Evolutionary conservation across 2,888 invertebrate genomes (phyloP).

Genomic region (Odontocolon sp.): DNA sequence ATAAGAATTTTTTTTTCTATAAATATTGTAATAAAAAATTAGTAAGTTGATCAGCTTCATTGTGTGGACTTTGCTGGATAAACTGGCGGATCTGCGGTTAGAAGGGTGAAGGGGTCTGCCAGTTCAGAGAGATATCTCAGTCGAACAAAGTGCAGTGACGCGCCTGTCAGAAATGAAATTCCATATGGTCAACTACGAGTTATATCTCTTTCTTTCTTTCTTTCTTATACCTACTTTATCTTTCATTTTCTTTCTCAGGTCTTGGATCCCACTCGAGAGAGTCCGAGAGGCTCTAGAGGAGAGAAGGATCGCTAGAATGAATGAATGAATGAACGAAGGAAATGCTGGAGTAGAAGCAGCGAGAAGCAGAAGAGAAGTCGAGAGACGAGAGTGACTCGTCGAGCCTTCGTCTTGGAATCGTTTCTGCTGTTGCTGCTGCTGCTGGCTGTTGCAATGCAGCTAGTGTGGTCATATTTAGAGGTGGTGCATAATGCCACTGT

Average conservation of each 20-base stretch:
- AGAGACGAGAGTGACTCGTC: slow-evolving; percentile 65
- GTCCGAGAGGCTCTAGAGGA: slow-evolving; percentile 60
- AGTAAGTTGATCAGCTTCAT: no score
- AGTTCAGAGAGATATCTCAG: slow-evolving; percentile 42
- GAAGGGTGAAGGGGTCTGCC: slow-evolving; percentile 26
- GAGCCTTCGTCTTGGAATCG: slow-evolving; percentile 40
- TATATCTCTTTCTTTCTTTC: slow-evolving; percentile 16
- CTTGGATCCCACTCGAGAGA: slow-evolving; percentile 70
- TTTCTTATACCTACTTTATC: neutral
- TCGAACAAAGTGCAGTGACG: slow-evolving; percentile 61
- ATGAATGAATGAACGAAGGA: slow-evolving; percentile 68
- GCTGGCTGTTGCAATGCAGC: no score
- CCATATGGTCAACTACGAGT: slow-evolving; percentile 58
- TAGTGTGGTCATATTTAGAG: slow-evolving; percentile 75
- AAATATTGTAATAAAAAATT: no score
- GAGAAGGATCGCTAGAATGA: slow-evolving; percentile 68
- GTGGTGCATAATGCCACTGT: slow-evolving; percentile 63
- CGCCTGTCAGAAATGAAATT: slow-evolving; percentile 64
- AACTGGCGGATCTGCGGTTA: no score
- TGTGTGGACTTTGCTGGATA: no score
- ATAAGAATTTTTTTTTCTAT: no score
- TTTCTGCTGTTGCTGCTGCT: neutral
- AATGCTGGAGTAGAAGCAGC: slow-evolving; percentile 27
- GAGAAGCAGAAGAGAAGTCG: slow-evolving; percentile 48
- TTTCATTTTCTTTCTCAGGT: neutral